Base-by-base conservation (phyloP, 2,888 invertebrate genomes). In the Liopterus haemorrhoidalis region DNA sequence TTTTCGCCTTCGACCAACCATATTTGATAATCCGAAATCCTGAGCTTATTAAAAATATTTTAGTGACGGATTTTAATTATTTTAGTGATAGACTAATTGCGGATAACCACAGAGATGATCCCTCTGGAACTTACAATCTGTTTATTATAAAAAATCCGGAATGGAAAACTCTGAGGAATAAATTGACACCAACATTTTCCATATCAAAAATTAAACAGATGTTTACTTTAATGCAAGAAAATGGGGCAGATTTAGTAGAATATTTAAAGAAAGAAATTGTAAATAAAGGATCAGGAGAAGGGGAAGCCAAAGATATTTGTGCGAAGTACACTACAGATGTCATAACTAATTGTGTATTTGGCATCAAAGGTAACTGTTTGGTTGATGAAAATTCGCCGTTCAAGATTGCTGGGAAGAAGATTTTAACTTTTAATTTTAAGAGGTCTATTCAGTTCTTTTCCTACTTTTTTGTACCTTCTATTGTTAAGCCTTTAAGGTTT, bases 141-240 rank as follows among this genome's bases (percentile, higher is more conserved):
- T 64, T 74, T 48, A 63, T 68, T 2, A 52, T 70, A 41, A 69
- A 68, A 46, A 72, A 71, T 42, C 68, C 70, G 0, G 66, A 68
- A 2, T 79, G 78, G 78, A 74, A 70, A 54, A 62, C 61, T 22
- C 55, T 74, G 11, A 62, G 78, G 16, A 54, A 66, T 1, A 73
- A 73, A 50, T 58, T 77, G 20, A 70, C 73, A 0, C 75, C 76
- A 0, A 70, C 72, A 0, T 71, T 78, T 54, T 72, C 75, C 1
- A 67, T 70, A 2, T 74, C 72, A 14, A 78, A 76, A 57, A 60
- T 78, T 42, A 75, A 70, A 55, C 61, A 58, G 28, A 74, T 76
- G 74, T 65, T 72, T 18, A 65, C 66, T 0, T 59, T 72, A 20
- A 69, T 74, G 58, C 52, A 62, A 25, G 65, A 69, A 32, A 68